Conservation (phyloP, 2,113 vertebrate genomes). For the Carassius carassius region DNA sequence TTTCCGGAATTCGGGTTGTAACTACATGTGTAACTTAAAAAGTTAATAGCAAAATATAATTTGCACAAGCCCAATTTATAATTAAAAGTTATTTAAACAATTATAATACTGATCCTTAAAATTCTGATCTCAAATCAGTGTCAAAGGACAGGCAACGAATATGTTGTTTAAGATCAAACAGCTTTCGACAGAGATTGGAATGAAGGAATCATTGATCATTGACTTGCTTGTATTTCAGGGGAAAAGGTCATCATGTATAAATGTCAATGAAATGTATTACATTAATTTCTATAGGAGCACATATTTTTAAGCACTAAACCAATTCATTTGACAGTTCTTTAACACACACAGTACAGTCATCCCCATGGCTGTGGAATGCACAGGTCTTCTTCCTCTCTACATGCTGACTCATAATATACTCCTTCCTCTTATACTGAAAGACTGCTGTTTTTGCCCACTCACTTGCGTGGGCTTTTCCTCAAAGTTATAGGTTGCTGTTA, state of each 20-base stretch:
- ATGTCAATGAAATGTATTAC: not conserved
- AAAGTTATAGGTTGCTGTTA: slow-evolving; percentile 17
- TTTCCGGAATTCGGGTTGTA: too few relatives aligned
- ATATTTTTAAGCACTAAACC: not conserved
- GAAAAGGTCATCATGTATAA: not conserved
- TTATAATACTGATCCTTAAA: not conserved
- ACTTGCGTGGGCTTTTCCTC: not conserved
- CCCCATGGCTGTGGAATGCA: not conserved
- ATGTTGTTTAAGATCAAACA: not conserved
- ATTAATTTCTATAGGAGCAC: not conserved
- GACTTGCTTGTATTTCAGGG: not conserved
- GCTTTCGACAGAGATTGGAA: not conserved
- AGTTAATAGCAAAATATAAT: too few relatives aligned
- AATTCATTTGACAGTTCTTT: not conserved
- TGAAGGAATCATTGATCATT: not conserved
- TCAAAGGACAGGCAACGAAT: not conserved
- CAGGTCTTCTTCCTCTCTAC: not conserved
- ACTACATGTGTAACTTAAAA: too few relatives aligned
- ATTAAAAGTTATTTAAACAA: too few relatives aligned
- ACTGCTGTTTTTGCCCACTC: slow-evolving; percentile 23
- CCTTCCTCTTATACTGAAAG: slow-evolving; percentile 20
- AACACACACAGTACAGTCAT: not conserved
- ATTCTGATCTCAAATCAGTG: not conserved
- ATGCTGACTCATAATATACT: slow-evolving; percentile 24
- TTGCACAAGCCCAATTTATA: too few relatives aligned